Conservation (phyloP, 2,113 vertebrate genomes). For the Heterocephalus glaber region DNA sequence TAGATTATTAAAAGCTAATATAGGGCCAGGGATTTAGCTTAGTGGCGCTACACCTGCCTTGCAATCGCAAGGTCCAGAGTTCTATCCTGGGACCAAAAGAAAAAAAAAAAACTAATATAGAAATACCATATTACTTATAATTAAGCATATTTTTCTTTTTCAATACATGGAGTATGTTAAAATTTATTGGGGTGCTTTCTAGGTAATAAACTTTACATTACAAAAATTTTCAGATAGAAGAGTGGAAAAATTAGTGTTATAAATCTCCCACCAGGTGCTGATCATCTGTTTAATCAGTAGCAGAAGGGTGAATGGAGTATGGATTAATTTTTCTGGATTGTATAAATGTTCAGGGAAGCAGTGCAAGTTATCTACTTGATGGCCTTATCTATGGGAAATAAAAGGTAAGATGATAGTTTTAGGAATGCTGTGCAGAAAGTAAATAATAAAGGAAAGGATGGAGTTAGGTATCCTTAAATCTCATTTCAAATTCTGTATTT, state of each 20-base stretch:
- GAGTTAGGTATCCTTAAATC: background rate
- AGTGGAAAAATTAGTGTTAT: background rate
- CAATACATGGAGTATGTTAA: background rate
- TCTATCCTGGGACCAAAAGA: background rate
- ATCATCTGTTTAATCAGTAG: background rate
- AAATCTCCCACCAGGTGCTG: background rate
- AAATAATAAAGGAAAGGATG: background rate
- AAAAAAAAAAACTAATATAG: slow-evolving; percentile 3
- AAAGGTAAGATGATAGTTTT: background rate
- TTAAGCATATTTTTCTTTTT: slow-evolving; percentile 44
- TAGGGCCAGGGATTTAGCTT: background rate
- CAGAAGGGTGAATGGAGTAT: background rate
- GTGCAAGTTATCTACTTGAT: background rate
- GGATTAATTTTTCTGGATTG: slow-evolving; percentile 26
- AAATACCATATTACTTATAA: background rate
- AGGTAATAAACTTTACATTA: background rate
- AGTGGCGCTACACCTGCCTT: too few relatives aligned
- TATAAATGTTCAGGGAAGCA: background rate
- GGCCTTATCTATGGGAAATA: background rate
- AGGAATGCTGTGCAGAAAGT: background rate
- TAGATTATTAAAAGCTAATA: background rate
- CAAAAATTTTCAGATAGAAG: background rate
- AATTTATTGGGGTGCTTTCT: slow-evolving; percentile 32
- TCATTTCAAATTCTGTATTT: slow-evolving; percentile 32
- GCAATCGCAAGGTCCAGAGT: too few relatives aligned